Evolutionary conservation across 2,797 vertebrate genomes (phyloP).

Genomic region (Morus bassanus): DNA sequence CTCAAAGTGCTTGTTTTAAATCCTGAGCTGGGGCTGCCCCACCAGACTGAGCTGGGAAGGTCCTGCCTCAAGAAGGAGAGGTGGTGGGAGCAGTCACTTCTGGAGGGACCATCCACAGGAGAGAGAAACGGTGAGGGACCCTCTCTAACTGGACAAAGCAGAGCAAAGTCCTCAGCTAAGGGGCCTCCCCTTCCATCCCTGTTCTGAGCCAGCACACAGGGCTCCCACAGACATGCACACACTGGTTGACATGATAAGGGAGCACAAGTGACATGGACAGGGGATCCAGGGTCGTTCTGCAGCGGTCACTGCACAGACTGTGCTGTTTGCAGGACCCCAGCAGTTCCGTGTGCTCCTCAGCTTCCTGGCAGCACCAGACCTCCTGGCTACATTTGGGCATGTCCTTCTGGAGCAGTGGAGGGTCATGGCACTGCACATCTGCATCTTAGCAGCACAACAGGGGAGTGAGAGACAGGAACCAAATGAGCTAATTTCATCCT

Average conservation of each 20-base stretch:
- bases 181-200: background rate
- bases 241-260: background rate
- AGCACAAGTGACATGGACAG: background rate
- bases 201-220: background rate
- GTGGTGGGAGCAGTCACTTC: background rate
- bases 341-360: background rate
- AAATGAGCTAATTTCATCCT: slow-evolving; percentile 54
- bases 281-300: background rate
- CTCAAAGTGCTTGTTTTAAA: background rate
- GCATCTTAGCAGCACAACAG: slow-evolving; percentile 3
- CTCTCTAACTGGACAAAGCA: background rate
- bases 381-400: background rate
- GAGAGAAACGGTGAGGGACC: background rate
- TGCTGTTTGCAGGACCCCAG: background rate
- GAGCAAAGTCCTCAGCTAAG: background rate
- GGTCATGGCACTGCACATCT: background rate
- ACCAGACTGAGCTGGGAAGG: background rate
- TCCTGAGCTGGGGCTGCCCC: background rate
- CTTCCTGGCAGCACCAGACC: background rate
- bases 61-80: background rate
- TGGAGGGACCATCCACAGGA: background rate
- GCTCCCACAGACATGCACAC: background rate
- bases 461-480: slow-evolving; percentile 30
- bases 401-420: background rate
- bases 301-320: background rate